Evolutionary conservation across 2,888 invertebrate genomes (phyloP).

Genomic region (Oscheius sp.): DNA sequence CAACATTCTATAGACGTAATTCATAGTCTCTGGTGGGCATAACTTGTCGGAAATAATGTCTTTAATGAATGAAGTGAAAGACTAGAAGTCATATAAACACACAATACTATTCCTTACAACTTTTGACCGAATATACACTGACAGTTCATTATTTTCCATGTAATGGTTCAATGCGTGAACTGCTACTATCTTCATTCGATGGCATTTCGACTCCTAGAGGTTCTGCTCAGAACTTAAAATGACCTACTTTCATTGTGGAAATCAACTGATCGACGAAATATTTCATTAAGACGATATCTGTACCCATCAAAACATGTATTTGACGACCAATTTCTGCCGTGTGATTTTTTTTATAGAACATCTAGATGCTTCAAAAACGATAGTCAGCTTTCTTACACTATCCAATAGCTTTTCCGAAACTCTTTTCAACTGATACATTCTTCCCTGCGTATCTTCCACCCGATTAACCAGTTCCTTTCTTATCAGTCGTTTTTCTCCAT

Average conservation of each 20-base stretch:
- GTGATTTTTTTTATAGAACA: neutral
- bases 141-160: conserved; percentile 6
- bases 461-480: neutral
- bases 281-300: neutral
- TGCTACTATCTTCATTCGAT: neutral
- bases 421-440: neutral
- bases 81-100: neutral
- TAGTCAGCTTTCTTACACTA: neutral
- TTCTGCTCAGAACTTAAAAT: neutral
- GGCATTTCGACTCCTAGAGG: neutral
- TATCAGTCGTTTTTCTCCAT: neutral
- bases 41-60: neutral
- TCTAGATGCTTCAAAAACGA: neutral
- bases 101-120: neutral
- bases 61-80: neutral
- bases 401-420: neutral
- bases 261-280: neutral
- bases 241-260: neutral
- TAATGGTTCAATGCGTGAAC: neutral
- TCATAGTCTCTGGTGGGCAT: neutral
- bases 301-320: neutral
- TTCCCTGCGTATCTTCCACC: conserved; percentile 2
- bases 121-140: neutral
- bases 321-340: neutral
- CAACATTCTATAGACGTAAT: neutral